Evolutionary conservation across 2,888 invertebrate species (phyloP), one percentile per base, ranked within the genome.

Genomic region (Mycogona germanica): DNA sequence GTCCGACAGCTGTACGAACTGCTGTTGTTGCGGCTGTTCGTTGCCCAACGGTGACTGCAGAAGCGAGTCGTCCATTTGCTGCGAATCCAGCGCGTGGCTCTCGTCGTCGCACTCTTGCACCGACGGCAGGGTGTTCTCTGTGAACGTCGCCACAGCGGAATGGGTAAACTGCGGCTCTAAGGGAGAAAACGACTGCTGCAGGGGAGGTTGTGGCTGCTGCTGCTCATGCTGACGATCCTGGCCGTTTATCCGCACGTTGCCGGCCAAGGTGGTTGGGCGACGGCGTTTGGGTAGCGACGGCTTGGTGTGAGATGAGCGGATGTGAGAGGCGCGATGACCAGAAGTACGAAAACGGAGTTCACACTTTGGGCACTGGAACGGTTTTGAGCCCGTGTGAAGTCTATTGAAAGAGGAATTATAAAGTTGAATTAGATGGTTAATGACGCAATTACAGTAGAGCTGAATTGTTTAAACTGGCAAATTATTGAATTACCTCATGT

Each of bases 331-430:
- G 40, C 78, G 70, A 61, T 81, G 80, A 1, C 80, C 80, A 0
- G 79, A 76, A 1, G 81, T 83, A 35, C 82, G 70, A 65, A 82
- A 83, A 55, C 72, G 70, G 57, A 73, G 68, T n/a, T 74, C 72
- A 65, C 93, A 95, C 67, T 88, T 80, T 0, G 85, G 85, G 70
- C 95, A 95, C 51, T 76, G 76, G 70, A 84, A 91, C 0, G 92
- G 89, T 67, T 87, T 88, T 30, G 79, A 76, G 3, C 86, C 86
- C 74, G n/a, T n/a, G n/a, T n/a, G n/a, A n/a, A n/a, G n/a, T n/a
- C n/a, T n/a, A n/a, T n/a, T n/a, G n/a, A n/a, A n/a, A n/a, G n/a
- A n/a, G 57, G 0, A 28, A 46, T 46, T 9, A 21, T 46, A 12
- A 9, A 46, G 9, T 21, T 26, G 9, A 28, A 46, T 25, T 12